phyloP scores from a whole-genome alignment of 2,888 invertebrate species.

The Agrochola lychnidis region DNA sequence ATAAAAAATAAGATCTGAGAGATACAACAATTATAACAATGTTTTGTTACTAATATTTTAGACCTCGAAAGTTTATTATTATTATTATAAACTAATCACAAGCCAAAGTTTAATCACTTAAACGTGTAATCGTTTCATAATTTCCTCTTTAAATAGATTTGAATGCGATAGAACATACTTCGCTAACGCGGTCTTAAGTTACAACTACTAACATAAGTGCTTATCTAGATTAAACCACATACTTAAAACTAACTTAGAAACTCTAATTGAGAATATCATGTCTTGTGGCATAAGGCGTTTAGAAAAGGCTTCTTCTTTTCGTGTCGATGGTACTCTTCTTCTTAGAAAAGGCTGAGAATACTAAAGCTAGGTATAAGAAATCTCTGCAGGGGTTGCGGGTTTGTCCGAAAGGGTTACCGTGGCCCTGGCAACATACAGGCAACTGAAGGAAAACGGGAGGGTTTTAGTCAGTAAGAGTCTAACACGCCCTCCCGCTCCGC shows the following conservation, averaged over 20 bases:
- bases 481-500: no score
- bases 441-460: no score
- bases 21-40: no score
- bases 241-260: conserved; percentile 15
- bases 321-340: no score
- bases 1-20: no score
- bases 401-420: no score
- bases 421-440: no score
- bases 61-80: no score
- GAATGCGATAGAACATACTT: conserved; percentile 18
- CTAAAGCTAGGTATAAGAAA: not conserved
- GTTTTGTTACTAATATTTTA: no score
- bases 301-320: not conserved
- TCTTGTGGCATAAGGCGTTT: not conserved
- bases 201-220: conserved; percentile 21
- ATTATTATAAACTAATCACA: not conserved
- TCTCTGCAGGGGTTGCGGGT: no score
- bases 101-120: not conserved
- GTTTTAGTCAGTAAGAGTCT: no score
- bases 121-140: conserved; percentile 32
- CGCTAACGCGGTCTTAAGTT: conserved; percentile 10
- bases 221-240: conserved; percentile 32
- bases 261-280: conserved; percentile 38
- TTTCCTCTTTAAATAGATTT: conserved; percentile 31
- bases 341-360: not conserved